Conservation (phyloP, 2,797 vertebrate genomes). For the Trematomus bernacchii region DNA sequence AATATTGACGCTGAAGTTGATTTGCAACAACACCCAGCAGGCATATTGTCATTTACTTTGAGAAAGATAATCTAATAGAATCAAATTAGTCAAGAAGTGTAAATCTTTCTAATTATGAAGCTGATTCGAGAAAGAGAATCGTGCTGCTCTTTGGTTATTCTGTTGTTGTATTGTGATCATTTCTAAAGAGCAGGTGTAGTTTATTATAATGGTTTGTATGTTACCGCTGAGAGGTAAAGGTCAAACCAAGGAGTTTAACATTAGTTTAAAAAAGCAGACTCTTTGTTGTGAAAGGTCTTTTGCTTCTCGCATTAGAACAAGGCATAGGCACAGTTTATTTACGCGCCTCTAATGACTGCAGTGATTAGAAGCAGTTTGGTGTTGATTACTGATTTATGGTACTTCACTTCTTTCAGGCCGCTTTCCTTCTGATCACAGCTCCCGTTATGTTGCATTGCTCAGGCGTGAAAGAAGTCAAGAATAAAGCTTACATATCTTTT, state of each 20-base stretch:
- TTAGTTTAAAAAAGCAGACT: too few relatives aligned
- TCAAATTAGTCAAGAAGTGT: not conserved
- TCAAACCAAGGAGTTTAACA: conserved; percentile 8
- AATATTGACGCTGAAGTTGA: conserved; percentile 1
- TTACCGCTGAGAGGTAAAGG: conserved; percentile 9
- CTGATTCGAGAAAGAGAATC: not conserved
- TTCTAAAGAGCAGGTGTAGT: not conserved
- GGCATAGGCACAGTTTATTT: not conserved
- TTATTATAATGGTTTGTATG: conserved; percentile 6
- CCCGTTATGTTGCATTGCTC: not conserved
- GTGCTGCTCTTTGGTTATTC: not conserved
- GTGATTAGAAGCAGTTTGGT: conserved; percentile 15
- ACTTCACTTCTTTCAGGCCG: conserved; percentile 8
- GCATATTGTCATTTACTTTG: not conserved
- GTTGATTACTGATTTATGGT: conserved; percentile 42
- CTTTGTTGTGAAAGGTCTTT: too few relatives aligned
- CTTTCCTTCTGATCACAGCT: conserved; percentile 25
- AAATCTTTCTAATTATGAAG: not conserved
- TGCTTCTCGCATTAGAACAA: not conserved
- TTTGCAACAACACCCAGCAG: not conserved
- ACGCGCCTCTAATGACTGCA: conserved; percentile 8
- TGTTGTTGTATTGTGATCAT: not conserved
- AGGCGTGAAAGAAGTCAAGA: not conserved
- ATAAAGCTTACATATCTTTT: not conserved
- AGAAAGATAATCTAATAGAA: not conserved